Evolutionary conservation across 2,888 invertebrate genomes (phyloP).

Genomic region (Aspidiotus destructor): DNA sequence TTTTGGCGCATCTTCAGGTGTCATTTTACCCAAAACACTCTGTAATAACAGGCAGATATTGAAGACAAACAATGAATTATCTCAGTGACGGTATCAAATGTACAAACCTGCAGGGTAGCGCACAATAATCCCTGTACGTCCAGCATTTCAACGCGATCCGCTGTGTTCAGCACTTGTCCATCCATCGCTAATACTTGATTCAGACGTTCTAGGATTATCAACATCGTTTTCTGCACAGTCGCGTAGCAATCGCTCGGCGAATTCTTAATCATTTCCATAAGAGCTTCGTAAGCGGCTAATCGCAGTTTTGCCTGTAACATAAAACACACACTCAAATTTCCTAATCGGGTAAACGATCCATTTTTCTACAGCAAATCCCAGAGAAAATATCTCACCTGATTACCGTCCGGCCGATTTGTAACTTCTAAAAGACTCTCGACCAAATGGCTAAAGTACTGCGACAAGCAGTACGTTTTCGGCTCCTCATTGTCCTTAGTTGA

Average conservation of each 20-base stretch:
- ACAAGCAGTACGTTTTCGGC: conserved; percentile 86
- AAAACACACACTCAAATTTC: not conserved
- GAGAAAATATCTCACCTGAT: conserved; percentile 44
- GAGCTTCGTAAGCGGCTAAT: conserved; percentile 94
- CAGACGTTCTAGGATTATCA: conserved; percentile 86
- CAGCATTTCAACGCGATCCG: conserved; percentile 85
- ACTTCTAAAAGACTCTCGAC: conserved; percentile 83
- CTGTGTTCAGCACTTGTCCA: conserved; percentile 69
- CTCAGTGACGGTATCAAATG: not conserved
- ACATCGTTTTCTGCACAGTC: conserved; percentile 89
- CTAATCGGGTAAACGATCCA: too few species aligned
- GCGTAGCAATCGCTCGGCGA: conserved; percentile 94
- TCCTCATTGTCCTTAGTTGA: conserved; percentile 50
- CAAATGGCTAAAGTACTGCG: conserved; percentile 86
- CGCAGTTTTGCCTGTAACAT: conserved; percentile 68
- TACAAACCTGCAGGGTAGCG: conserved; percentile 66
- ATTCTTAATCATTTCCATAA: conserved; percentile 99
- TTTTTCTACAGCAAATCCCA: not conserved
- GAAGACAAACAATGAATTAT: not conserved
- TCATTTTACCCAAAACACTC: conserved; percentile 87
- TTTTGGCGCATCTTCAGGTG: conserved; percentile 85
- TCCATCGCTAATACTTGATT: conserved; percentile 94
- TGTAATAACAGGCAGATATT: conserved; percentile 42
- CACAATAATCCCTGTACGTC: conserved; percentile 94
- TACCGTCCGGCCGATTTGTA: conserved; percentile 87